Evolutionary conservation across 2,113 vertebrate species (phyloP).

Genomic region (Ctenodactylus gundi): DNA sequence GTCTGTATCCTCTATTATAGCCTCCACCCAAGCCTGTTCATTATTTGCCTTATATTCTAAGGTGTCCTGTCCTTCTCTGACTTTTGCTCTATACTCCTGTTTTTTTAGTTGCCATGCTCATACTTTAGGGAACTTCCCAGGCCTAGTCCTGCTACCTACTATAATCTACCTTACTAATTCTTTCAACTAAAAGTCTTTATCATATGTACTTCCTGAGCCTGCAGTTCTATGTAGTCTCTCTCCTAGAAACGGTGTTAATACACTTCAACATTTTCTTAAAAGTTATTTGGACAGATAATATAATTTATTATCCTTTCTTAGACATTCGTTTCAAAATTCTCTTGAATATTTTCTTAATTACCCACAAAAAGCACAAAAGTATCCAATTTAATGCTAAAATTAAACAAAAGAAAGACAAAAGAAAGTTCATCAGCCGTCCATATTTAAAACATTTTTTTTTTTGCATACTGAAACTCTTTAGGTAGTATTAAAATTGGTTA

Average conservation of each 20-base stretch:
- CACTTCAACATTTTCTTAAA: neutral
- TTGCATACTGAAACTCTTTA: neutral
- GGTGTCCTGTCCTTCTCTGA: too few relatives aligned
- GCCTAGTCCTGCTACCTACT: too few relatives aligned
- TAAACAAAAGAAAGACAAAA: neutral
- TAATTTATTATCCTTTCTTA: neutral
- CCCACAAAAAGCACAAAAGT: neutral
- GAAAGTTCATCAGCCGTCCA: neutral
- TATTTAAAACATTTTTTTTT: neutral
- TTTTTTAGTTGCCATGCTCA: too few relatives aligned
- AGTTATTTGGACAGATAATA: neutral
- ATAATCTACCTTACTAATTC: too few relatives aligned
- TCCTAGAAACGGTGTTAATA: neutral
- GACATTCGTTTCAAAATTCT: neutral
- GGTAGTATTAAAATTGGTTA: neutral
- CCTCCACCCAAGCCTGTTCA: too few relatives aligned
- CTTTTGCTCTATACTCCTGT: too few relatives aligned
- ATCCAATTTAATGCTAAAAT: neutral
- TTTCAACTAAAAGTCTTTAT: neutral
- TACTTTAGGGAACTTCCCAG: too few relatives aligned
- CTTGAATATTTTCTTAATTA: neutral
- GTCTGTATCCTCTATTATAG: too few relatives aligned
- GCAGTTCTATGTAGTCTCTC: neutral
- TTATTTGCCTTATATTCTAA: too few relatives aligned
- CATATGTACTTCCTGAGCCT: neutral